Evolutionary conservation across 2,113 vertebrate genomes (phyloP), one percentile per base, ranked within the genome.

Genomic region (Lucifuga dentata): DNA sequence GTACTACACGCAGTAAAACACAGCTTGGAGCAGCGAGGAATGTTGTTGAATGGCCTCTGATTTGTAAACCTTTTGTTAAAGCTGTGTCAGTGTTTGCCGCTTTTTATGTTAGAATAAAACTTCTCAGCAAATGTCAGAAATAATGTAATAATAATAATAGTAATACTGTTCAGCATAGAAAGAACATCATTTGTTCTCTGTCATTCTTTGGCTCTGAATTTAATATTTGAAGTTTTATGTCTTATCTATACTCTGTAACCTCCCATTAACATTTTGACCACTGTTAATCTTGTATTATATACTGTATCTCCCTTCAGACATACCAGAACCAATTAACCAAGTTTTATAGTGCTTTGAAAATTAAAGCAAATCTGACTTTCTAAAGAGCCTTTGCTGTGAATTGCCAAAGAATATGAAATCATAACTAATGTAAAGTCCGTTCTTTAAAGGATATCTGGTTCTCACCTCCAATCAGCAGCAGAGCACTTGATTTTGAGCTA

Each of bases 261-360:
- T 2, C 48, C 23, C 24, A 29, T 81, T 86, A 78, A 79, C 77
- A 86, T 65, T 73, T 76, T 74, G 68, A 79, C 78, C 81, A 41
- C 41, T 53, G 40, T 40, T 81, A 46, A 65, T 32, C n/a, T n/a
- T 35, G 51, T 52, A 83, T 68, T 69, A 82, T 84, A n/a, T n/a
- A n/a, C n/a, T n/a, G n/a, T 29, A 29, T 29, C 7, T 29, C 7
- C 26, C 7, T 29, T 86, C 68, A 48, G 51, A 76, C 49, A 35
- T 48, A 70, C 60, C 62, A 79, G 41, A 58, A 41, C 55, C 80
- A 81, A 68, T 86, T 83, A 89, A 68, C 62, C 69, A 52, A 84
- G 35, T 84, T 73, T 68, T 51, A 71, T 83, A 72, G 83, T 84
- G 78, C 86, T 82, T 40, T 19, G 63, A 56, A 73, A 84, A 84